Percentiles rank a stretch among this genome's conserved stretches.
phyloP scores from a whole-genome alignment of 2,113 vertebrate species.

The Osmerus mordax region DNA sequence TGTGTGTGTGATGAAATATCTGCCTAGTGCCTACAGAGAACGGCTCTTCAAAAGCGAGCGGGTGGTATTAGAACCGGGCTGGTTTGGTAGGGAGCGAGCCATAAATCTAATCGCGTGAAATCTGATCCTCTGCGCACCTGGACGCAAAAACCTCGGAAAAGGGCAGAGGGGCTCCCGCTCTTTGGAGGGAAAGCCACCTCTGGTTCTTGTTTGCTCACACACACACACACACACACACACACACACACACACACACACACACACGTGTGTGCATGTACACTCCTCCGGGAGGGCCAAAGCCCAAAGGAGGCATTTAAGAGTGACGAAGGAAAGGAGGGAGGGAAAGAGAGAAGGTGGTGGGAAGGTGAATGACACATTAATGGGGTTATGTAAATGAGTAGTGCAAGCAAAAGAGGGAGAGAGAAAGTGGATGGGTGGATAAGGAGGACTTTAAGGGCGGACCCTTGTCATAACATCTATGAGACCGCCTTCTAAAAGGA shows the following conservation, averaged over 20 bases:
- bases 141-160: slow-evolving; percentile 39
- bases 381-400: slow-evolving; percentile 19
- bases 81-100: slow-evolving; percentile 42
- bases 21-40: slow-evolving; percentile 5
- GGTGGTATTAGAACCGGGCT: slow-evolving; percentile 37
- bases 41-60: slow-evolving; percentile 45
- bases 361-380: slow-evolving; percentile 14
- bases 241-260: neutral
- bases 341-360: slow-evolving; percentile 12
- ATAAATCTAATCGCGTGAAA: slow-evolving; percentile 54
- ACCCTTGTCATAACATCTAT: neutral
- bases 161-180: slow-evolving; percentile 25
- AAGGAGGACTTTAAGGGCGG: neutral
- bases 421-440: slow-evolving; percentile 30
- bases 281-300: slow-evolving; percentile 18
- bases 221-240: slow-evolving; percentile 1
- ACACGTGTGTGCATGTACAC: slow-evolving; percentile 4
- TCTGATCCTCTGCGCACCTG: slow-evolving; percentile 63
- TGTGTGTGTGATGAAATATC: slow-evolving; percentile 49
- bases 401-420: slow-evolving; percentile 13
- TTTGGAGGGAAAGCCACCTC: slow-evolving; percentile 32
- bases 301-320: slow-evolving; percentile 40
- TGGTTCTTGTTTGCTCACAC: slow-evolving; percentile 36
- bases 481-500: neutral
- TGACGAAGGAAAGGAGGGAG: slow-evolving; percentile 8